Base-by-base conservation (phyloP, 2,113 vertebrate genomes). In the Murina feae region DNA sequence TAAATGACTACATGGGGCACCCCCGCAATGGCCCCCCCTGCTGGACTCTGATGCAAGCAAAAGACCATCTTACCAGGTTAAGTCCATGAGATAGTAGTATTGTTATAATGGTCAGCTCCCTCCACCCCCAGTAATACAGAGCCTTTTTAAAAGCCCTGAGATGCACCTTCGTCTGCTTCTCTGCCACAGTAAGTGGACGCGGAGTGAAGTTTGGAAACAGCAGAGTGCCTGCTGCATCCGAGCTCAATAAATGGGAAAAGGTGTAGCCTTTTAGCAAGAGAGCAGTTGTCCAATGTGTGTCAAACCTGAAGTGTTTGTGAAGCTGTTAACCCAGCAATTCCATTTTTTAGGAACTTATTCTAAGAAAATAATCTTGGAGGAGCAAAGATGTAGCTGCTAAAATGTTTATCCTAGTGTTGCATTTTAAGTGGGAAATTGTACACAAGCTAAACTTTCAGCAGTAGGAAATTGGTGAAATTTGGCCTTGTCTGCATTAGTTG, bases 341-440 rank as follows among this genome's bases (percentile, higher is more conserved):
- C 20, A n/a, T 84, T 68, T 87, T 87, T 66, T 5, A 74, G 93
- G 49, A 95, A 74, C 68, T 91, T 68, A 90, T 42, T 78, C 32
- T 44, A 86, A 89, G 78, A 74, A 72, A 95, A 91, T 94, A 39
- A 76, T 81, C 47, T 87, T 49, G 32, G 76, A 44, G 49, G 28
- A 25, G 65, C n/a, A 82, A 75, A 90, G 60, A 30, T 49, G 65
- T 78, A 76, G 53, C 60, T 93, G 21, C 86, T 63, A 71, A 35
- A 93, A 80, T 87, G 28, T 92, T 96, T 93, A 72, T 80, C 87
- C 32, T 60, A 8, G 6, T 44, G 76, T 84, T 87, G 35, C 25
- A 49, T 71, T 49, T 96, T 96, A 87, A 89, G 91, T 82, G 93
- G 83, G 82, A 95, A 92, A 82, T 86, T 87, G 85, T 60, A 88